Evolutionary conservation across 2,797 vertebrate genomes (phyloP), one percentile per base, ranked within the genome.

Genomic region (Pampus argenteus): DNA sequence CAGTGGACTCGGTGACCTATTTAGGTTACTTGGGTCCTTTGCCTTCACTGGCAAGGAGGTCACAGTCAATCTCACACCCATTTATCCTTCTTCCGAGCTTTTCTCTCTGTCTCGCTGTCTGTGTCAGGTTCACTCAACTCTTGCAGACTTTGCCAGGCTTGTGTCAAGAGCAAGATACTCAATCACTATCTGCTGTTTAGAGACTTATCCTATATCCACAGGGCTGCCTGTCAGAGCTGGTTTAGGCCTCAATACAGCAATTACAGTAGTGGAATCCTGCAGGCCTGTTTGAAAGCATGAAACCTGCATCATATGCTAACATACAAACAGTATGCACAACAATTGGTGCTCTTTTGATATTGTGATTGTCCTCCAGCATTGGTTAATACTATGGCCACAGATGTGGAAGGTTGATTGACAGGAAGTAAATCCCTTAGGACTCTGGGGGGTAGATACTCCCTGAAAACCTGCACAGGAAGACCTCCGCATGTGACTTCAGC

Each of bases 121-220:
- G 44, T 71, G 73, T 84, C 51, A 38, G 74, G 23, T 78, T 84
- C 68, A 42, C 80, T 82, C 76, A 73, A 74, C 71, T 54, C 65
- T 58, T 28, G 60, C 29, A 3, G 31, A 34, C 56, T 59, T 68
- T 80, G 78, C 86, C 79, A 76, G 69, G 51, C 79, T 76, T 74
- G 62, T 86, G 86, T 89, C 85, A 83, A 66, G 48, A 79, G 64
- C 58, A 52, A 80, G 77, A 83, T 73, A 76, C 54, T 88, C 78
- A 79, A 78, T 84, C 80, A 76, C 76, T 62, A 31, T 76, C 34
- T 71, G 51, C 81, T 72, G 77, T 70, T 80, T 70, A 79, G 75
- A 83, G 72, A 65, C 72, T 31, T 36, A n/a, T 34, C 63, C 42
- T 51, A 3, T 67, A 59, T 71, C 70, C 55, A 42, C 28, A 61